Evolutionary conservation across 2,113 vertebrate genomes (phyloP).

Genomic region (Typhlomys cinereus): DNA sequence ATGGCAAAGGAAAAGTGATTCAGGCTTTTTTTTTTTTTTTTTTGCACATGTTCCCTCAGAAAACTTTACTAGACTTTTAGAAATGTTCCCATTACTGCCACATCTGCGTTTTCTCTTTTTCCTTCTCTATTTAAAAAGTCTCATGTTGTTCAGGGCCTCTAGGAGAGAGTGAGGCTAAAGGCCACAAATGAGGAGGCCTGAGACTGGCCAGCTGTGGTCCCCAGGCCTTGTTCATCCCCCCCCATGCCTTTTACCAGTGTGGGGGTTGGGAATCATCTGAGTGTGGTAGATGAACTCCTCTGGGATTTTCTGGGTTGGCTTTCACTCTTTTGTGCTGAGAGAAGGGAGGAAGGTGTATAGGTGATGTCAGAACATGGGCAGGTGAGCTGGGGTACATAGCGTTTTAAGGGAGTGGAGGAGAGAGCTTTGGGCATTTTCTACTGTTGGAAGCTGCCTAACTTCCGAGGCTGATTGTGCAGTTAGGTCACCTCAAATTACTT

Average conservation of each 20-base stretch:
- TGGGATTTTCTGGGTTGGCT: background rate
- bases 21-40: constrained; percentile 47
- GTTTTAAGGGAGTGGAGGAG: background rate
- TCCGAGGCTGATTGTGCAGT: background rate
- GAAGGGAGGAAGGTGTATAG: background rate
- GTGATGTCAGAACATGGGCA: background rate
- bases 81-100: constrained; percentile 73
- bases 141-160: constrained; percentile 45
- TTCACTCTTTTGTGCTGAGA: background rate
- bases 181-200: constrained; percentile 52
- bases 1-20: constrained; percentile 68
- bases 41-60: constrained; percentile 73
- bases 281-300: background rate
- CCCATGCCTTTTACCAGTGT: constrained; percentile 40
- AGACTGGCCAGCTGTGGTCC: constrained; percentile 74
- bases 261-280: constrained; percentile 40
- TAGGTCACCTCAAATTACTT: constrained; percentile 25
- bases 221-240: constrained; percentile 44
- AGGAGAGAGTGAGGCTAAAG: constrained; percentile 48
- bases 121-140: constrained; percentile 67
- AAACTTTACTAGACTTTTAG: constrained; percentile 77
- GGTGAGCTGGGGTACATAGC: background rate
- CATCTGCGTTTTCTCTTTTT: constrained; percentile 80
- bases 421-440: constrained; percentile 4
- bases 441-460: background rate